Evolutionary conservation across 2,888 invertebrate species (phyloP).

Genomic region (Chymomyza caudatula): DNA sequence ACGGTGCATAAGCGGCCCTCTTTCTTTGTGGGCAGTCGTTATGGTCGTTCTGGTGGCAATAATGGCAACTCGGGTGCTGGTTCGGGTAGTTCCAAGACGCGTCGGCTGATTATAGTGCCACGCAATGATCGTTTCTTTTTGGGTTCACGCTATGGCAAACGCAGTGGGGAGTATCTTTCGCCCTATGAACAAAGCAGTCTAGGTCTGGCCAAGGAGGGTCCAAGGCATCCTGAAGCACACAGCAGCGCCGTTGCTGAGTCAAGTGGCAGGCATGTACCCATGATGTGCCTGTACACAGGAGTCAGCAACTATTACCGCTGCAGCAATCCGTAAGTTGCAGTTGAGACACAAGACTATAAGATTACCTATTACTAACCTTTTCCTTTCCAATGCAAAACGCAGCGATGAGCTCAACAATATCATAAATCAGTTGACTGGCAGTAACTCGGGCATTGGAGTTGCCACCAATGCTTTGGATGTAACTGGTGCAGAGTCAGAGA

Average conservation of each 20-base stretch:
- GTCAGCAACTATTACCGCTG: conserved; percentile 80
- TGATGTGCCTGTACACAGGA: conserved; percentile 79
- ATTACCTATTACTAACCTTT: conserved; percentile 5
- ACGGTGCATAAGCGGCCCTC: conserved; percentile 73
- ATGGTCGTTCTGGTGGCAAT: conserved; percentile 74
- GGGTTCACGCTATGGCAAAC: conserved; percentile 77
- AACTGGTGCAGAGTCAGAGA: neutral
- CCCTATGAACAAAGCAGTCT: conserved; percentile 58
- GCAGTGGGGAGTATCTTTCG: conserved; percentile 62
- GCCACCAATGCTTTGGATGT: conserved; percentile 24
- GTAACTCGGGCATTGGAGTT: conserved; percentile 38
- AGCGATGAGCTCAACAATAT: conserved; percentile 68
- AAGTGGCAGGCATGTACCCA: conserved; percentile 7
- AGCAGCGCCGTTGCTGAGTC: conserved; percentile 12
- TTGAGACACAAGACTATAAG: neutral
- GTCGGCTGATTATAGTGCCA: conserved; percentile 75
- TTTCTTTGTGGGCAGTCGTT: conserved; percentile 79
- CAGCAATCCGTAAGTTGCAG: conserved; percentile 78
- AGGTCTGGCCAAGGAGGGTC: conserved; percentile 24
- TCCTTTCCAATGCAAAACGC: neutral
- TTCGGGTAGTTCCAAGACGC: conserved; percentile 67
- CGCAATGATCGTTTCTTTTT: conserved; percentile 78
- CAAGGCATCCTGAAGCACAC: conserved; percentile 10
- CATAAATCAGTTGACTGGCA: conserved; percentile 50
- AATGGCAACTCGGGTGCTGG: conserved; percentile 27